Evolutionary conservation across 2,888 invertebrate species (phyloP).

Genomic region (Anoplius nigerrimus): DNA sequence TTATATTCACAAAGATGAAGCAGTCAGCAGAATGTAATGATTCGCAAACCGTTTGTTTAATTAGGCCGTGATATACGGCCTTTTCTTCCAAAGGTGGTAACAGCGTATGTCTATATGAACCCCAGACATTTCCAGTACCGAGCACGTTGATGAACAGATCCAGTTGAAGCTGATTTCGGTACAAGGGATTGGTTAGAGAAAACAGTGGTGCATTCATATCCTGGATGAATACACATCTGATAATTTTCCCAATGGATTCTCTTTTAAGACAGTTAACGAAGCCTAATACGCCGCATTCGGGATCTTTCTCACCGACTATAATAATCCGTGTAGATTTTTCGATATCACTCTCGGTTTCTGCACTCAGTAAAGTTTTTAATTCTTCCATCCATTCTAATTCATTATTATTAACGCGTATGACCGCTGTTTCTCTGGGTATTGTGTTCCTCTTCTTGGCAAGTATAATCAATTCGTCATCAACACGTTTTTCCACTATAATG

Average conservation of each 20-base stretch:
- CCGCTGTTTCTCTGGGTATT: conserved; percentile 56
- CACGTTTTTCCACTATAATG: conserved; percentile 61
- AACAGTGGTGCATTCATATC: conserved; percentile 81
- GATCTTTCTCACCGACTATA: conserved; percentile 82
- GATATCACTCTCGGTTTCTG: conserved; percentile 73
- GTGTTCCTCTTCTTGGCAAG: conserved; percentile 55
- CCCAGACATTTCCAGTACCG: conserved; percentile 78
- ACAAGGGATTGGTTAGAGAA: conserved; percentile 80
- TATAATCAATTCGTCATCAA: conserved; percentile 43
- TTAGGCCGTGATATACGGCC: conserved; percentile 82
- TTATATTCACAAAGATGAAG: conserved; percentile 78
- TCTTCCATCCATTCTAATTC: conserved; percentile 71
- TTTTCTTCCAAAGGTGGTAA: conserved; percentile 77
- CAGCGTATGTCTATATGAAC: conserved; percentile 89
- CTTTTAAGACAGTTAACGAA: conserved; percentile 89
- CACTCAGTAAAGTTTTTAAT: conserved; percentile 63
- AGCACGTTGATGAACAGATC: conserved; percentile 88
- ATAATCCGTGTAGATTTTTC: conserved; percentile 78
- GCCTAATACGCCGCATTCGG: conserved; percentile 86
- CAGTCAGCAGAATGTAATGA: neutral
- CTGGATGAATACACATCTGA: conserved; percentile 80
- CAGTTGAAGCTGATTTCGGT: conserved; percentile 81
- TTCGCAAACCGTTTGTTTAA: conserved; percentile 78
- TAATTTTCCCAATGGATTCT: conserved; percentile 82
- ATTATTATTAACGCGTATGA: conserved; percentile 61